Evolutionary conservation across 1,140 invertebrate genomes (phyloP), one percentile per base, ranked within the genome.

Genomic region (Drosophila kohkoa): DNA sequence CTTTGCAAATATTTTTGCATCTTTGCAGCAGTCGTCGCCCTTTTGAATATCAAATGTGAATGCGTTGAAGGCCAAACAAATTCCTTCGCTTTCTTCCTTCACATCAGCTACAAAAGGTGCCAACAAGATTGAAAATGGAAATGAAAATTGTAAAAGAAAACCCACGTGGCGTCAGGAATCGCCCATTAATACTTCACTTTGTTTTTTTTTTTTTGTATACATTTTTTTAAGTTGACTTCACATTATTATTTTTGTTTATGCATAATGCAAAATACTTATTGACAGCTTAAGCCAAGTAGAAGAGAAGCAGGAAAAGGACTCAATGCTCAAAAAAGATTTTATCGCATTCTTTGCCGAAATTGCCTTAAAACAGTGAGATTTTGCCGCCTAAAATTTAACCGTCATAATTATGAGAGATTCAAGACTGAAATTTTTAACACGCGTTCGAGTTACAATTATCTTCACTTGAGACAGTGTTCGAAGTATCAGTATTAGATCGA

Each of bases 1-100:
- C 64, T 59, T 55, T 75, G 67, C 82, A 75, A 81, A 86, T 85
- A 85, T 85, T 81, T 82, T 85, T 58, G 78, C 82, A 73, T 77
- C 75, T 67, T 64, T 41, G 75, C 48, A 25, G 68, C 60, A 35
- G 70, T 32, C 73, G 46, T 41, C 73, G 54, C 59, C 66, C 58
- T 77, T 35, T 67, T 82, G 79, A 78, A 71, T 74, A 71, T 51
- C 57, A 65, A 51, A 64, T 65, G 57, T 43, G 35, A 43, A 16
- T 30, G 59, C 73, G 65, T 63, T 80, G 67, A 83, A 77, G 38
- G 73, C 64, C 60, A 69, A 77, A 80, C 75, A 85, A 81, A 86
- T 78, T 81, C 57, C 78, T 85, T 85, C 81, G 49, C 74, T 48
- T 60, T 72, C 75, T 54, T 74, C n/a, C 55, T 20, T n/a, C 28